Conservation (phyloP, 2,113 vertebrate species). For the Serinus canaria region DNA sequence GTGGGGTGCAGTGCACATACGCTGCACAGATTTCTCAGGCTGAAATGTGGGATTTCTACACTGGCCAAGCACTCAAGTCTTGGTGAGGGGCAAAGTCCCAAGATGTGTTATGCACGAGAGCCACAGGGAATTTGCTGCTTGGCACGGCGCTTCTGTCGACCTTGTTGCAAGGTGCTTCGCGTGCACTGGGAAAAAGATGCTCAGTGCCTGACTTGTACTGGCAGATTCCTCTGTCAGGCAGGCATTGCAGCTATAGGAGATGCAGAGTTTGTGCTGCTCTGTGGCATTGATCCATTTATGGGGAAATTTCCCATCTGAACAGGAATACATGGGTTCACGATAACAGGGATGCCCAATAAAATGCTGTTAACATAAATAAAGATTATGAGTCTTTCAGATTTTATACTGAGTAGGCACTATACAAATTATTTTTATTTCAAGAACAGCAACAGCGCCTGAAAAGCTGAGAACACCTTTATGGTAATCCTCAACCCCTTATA, state of each 20-base stretch:
- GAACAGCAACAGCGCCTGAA: not conserved
- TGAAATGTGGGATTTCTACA: not conserved
- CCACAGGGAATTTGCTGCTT: not conserved
- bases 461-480: not conserved
- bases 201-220: not conserved
- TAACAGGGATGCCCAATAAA: not conserved
- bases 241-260: accelerated
- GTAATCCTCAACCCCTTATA: not conserved
- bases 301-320: not conserved
- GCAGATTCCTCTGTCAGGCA: not conserved
- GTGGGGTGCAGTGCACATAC: constrained; percentile 28
- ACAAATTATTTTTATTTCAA: not conserved
- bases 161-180: not conserved
- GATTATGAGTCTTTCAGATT: not conserved
- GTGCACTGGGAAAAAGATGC: not conserved
- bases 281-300: not conserved
- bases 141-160: not conserved
- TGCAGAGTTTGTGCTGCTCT: not conserved
- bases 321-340: not conserved
- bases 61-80: not conserved
- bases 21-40: constrained; percentile 47
- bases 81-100: not conserved
- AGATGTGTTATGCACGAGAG: not conserved
- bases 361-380: not conserved
- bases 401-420: not conserved